Percentiles rank a stretch among this genome's conserved stretches.
phyloP scores from a whole-genome alignment of 1,140 invertebrate species.

The Helicorthomorpha holstii region DNA sequence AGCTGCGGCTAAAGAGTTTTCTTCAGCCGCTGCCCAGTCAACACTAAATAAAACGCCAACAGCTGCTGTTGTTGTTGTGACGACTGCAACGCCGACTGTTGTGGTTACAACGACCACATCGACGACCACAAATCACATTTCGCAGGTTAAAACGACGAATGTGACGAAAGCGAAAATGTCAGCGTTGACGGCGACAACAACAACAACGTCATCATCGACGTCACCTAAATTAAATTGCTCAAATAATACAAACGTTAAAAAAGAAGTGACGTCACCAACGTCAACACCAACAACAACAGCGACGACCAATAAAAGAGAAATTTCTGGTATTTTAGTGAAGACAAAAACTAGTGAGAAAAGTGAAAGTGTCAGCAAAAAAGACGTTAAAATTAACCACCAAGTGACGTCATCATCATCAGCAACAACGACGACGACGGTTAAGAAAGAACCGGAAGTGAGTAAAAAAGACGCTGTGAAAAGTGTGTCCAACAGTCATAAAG shows the following conservation, averaged over 20 bases:
- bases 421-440: conserved; percentile 5
- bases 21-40: conserved; percentile 6
- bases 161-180: neutral
- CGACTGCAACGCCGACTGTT: neutral
- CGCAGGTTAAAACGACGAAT: conserved; percentile 11
- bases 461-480: neutral
- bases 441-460: neutral
- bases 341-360: neutral
- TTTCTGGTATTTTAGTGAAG: neutral
- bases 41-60: conserved; percentile 7
- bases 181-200: neutral
- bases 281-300: neutral
- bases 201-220: neutral
- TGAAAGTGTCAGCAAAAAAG: neutral
- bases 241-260: too few relatives aligned
- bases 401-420: conserved; percentile 1
- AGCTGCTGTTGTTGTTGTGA: conserved; percentile 7
- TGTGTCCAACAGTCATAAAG: neutral
- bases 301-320: neutral
- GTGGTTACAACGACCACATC: conserved; percentile 10
- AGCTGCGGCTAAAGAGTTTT: conserved; percentile 25
- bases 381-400: neutral
- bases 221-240: too few relatives aligned
- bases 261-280: neutral
- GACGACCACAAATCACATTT: neutral